A percentile compares a stretch with the other conserved stretches of the same genome.
Conservation (phyloP, 2,888 invertebrate genomes). For the Nephrocerus scutellatus region DNA sequence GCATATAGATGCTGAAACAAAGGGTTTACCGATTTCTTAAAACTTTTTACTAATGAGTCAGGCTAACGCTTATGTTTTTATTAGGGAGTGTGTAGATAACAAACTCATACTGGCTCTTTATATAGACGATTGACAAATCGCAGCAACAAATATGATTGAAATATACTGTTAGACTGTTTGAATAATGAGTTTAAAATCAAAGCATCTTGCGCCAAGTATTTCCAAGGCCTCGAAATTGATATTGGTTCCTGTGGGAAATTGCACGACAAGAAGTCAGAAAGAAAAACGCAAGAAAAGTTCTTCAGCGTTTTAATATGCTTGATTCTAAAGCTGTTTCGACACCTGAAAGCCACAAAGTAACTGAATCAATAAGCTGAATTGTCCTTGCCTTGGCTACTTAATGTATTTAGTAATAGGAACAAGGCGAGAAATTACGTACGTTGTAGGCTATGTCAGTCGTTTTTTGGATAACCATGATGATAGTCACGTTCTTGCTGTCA, state of each 20-base stretch:
- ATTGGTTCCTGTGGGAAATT: not conserved
- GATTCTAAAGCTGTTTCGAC: constrained; percentile 10
- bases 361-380: constrained; percentile 7
- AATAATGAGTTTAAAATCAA: constrained; percentile 12
- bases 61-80: constrained; percentile 26
- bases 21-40: constrained; percentile 19
- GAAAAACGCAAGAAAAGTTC: constrained; percentile 1
- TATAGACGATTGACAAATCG: too few species aligned
- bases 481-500: constrained; percentile 2
- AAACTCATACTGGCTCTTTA: too few species aligned
- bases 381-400: constrained; percentile 15
- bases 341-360: constrained; percentile 3
- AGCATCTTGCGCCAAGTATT: constrained; percentile 1
- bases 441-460: constrained; percentile 6
- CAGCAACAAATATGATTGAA: too few species aligned
- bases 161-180: too few species aligned
- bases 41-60: constrained; percentile 20
- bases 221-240: constrained; percentile 5
- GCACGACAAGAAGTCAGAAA: constrained; percentile 2
- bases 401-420: constrained; percentile 15
- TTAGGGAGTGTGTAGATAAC: too few species aligned
- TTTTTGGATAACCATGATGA: constrained; percentile 9
- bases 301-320: constrained; percentile 6
- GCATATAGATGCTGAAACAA: constrained; percentile 24
- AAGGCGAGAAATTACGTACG: constrained; percentile 9